Conservation (phyloP, 2,888 invertebrate species). For the Pecten maximus region DNA sequence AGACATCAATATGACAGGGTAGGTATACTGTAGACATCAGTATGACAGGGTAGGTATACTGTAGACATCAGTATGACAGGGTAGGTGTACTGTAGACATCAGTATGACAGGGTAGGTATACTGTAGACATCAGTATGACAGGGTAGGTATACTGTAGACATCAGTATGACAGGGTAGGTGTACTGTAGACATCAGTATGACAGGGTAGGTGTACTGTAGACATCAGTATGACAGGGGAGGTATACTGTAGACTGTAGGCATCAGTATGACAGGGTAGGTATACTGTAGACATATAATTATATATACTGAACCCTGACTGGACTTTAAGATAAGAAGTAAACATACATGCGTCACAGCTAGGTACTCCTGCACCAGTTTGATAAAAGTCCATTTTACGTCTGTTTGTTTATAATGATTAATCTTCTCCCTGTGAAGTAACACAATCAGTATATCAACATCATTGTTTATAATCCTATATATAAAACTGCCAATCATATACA, state of each 20-base stretch:
- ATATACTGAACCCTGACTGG: background rate
- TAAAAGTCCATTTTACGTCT: background rate
- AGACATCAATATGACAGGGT: too few species aligned
- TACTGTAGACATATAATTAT: background rate
- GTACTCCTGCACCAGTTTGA: background rate
- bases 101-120: background rate
- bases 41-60: too few species aligned
- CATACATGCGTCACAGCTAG: background rate
- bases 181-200: background rate
- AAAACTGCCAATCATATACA: background rate
- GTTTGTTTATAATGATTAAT: background rate
- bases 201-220: background rate
- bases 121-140: background rate
- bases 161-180: background rate
- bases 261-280: too few species aligned
- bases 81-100: background rate
- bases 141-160: background rate
- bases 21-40: too few species aligned
- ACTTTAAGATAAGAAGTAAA: background rate
- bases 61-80: too few species aligned
- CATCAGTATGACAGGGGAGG: background rate
- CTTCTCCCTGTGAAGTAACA: background rate
- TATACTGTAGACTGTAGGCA: background rate
- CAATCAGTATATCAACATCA: background rate
- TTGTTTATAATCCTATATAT: background rate